A percentile compares a stretch with the other conserved stretches of the same genome.
Conservation (phyloP, 2,113 vertebrate genomes). For the Gymnorhina tibicen region DNA sequence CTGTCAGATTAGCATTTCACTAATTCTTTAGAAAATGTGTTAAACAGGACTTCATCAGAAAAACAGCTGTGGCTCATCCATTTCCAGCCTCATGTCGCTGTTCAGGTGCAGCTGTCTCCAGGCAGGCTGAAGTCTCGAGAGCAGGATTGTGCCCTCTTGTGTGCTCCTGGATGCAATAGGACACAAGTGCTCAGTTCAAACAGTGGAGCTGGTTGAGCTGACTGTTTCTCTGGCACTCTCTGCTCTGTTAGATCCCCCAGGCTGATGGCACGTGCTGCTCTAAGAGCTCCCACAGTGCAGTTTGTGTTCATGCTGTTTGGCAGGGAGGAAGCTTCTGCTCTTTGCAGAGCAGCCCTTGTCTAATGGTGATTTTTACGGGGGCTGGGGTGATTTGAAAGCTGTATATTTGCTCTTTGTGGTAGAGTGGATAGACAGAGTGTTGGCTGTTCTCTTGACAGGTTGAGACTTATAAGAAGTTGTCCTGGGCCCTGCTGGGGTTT, state of each 20-base stretch:
- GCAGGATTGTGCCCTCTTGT: not conserved
- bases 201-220: not conserved
- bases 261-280: not conserved
- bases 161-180: not conserved
- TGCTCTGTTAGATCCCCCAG: not conserved
- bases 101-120: not conserved
- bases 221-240: not conserved
- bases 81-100: not conserved
- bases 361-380: accelerated
- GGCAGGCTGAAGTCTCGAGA: not conserved
- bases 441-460: slow-evolving; percentile 19
- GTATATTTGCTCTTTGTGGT: not conserved
- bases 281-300: not conserved
- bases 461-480: not conserved
- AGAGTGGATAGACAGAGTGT: not conserved
- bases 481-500: not conserved
- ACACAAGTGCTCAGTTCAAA: not conserved
- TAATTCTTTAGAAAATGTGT: not conserved
- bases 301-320: not conserved
- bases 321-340: not conserved
- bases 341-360: not conserved
- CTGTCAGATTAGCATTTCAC: not conserved
- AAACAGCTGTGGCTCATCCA: not conserved
- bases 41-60: not conserved
- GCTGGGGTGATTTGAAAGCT: not conserved